A percentile compares a stretch with the other conserved stretches of the same genome.
These are phyloP conservation scores for Suillia variegata DNA, from an alignment of 2,888 invertebrate genomes.

Conservation along the genomic window DNA sequence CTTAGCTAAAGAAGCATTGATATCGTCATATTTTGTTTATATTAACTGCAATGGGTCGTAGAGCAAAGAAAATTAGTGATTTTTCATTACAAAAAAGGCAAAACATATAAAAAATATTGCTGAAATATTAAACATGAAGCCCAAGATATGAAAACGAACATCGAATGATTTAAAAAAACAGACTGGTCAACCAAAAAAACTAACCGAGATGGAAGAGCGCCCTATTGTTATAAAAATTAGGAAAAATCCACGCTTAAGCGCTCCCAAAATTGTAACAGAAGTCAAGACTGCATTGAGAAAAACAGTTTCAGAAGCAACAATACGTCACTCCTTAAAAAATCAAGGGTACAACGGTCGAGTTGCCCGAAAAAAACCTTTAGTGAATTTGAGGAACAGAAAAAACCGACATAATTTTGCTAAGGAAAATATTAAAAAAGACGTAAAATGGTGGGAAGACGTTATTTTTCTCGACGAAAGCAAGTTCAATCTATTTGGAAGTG, in stretches of 20 bases:
- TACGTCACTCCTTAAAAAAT: slow-evolving; percentile 20
- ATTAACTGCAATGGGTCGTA: slow-evolving; percentile 7
- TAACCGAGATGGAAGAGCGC: neutral
- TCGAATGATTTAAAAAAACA: slow-evolving; percentile 13
- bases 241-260: slow-evolving; percentile 14
- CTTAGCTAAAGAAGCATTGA: neutral
- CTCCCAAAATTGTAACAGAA: slow-evolving; percentile 8
- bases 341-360: slow-evolving; percentile 19
- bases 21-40: neutral
- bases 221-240: slow-evolving; percentile 8
- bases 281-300: slow-evolving; percentile 15
- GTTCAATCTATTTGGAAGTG: slow-evolving; percentile 30
- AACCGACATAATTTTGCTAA: slow-evolving; percentile 25
- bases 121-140: slow-evolving; percentile 10
- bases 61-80: slow-evolving; percentile 15
- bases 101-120: slow-evolving; percentile 11
- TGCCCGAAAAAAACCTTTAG: slow-evolving; percentile 23
- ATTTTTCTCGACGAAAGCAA: slow-evolving; percentile 40
- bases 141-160: no score
- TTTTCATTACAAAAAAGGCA: slow-evolving; percentile 4
- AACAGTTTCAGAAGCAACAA: slow-evolving; percentile 16
- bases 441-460: slow-evolving; percentile 38
- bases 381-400: slow-evolving; percentile 21
- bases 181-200: slow-evolving; percentile 15
- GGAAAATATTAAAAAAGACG: slow-evolving; percentile 24